Conservation (phyloP, 2,888 invertebrate genomes). For the Oligia strigilis region DNA sequence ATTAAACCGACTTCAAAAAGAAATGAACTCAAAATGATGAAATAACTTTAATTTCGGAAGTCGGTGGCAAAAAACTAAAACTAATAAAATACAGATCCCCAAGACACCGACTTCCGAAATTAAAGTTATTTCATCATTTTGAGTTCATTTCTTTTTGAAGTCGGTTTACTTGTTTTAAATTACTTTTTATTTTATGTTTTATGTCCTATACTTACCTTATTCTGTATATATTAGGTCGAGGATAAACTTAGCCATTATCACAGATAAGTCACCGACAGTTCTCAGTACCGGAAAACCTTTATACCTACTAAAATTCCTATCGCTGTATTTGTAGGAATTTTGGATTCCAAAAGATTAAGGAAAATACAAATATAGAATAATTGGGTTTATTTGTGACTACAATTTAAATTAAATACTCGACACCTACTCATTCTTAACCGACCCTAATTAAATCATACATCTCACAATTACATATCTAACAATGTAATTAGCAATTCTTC, state of each 20-base stretch:
- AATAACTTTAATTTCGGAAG: too few relatives aligned
- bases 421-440: not conserved
- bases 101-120: too few relatives aligned
- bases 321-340: not conserved
- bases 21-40: too few relatives aligned
- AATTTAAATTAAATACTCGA: constrained; percentile 1
- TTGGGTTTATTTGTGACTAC: not conserved
- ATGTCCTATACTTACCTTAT: too few relatives aligned
- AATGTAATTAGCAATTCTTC: not conserved
- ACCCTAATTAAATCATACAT: not conserved
- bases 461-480: not conserved
- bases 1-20: too few relatives aligned
- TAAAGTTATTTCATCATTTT: too few relatives aligned
- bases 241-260: not conserved
- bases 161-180: too few relatives aligned
- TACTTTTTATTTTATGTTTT: too few relatives aligned
- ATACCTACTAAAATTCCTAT: not conserved
- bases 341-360: not conserved
- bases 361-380: constrained; percentile 6
- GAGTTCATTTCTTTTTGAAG: too few relatives aligned
- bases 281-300: not conserved
- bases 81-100: too few relatives aligned
- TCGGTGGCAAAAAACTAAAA: too few relatives aligned
- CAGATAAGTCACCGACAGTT: not conserved
- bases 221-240: not conserved